Base-by-base conservation (phyloP, 2,113 vertebrate species). In the Leptocoma aspasia region DNA sequence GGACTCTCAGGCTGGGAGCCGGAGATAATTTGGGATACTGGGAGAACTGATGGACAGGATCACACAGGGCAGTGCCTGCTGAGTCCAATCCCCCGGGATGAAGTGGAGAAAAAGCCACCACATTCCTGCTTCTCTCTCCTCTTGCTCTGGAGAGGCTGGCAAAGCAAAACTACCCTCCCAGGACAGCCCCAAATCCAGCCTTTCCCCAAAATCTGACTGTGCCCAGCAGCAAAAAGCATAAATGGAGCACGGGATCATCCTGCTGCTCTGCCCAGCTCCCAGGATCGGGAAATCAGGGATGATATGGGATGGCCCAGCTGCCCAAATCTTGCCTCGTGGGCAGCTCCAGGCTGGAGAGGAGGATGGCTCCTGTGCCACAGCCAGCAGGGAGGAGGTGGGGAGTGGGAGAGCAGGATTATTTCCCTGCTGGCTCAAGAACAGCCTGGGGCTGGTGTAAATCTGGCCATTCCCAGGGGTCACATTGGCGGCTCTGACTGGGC, bases 291-390 rank as follows among this genome's bases (percentile, higher is more conserved):
- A 10, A 6, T 41, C 20, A 18, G 61, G 52, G 61, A 26, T 44
- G 33, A 7, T 1, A 1, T 26, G 42, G 60, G 31, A 52, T 64
- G 35, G 4, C 26, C 39, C 66, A 53, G n/a, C 9, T 63, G 8
- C 57, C 53, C 1, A n/a, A 54, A 45, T 1, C 3, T 60, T 35
- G 30, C 33, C 50, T 33, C 0, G 0, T 20, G 4, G 5, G 63
- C 59, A 82, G 42, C 70, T 63, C 59, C 33, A 13, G 65, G 28
- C 64, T 24, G 64, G 63, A 49, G 28, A 63, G 15, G 24, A 26
- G 42, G 64, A 44, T 6, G 27, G 39, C 2, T 57, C 27, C 65
- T 7, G 23, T 2, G 1, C 16, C 61, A 26, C 2, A 1, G 63
- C 5, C 63, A 18, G 59, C 2, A 1, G 41, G 52, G 24, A 73